Base-by-base conservation (phyloP, 2,888 invertebrate genomes). In the Plemyria rubiginata region DNA sequence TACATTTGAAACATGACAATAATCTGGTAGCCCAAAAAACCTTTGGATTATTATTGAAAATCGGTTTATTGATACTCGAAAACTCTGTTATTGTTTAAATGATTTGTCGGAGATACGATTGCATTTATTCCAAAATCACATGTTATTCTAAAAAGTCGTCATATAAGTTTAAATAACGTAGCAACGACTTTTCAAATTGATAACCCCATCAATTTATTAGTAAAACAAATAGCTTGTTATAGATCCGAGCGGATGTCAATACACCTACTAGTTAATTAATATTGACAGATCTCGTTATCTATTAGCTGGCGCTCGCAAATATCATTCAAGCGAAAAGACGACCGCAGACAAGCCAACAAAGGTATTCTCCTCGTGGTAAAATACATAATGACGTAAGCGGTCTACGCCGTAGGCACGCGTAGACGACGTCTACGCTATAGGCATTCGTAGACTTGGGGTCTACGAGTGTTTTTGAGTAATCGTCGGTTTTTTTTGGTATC, bases 271-370 rank as follows among this genome's bases (percentile, higher is more conserved):
- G 52, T 60, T 60, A 55, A 52, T 64, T 59, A 64, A 60, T 64
- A 64, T 64, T 60, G 59, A 52, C 55, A 36, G 41, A 55, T n/a
- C 59, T 64, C n/a, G 51, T 64, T 64, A 63, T 59, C 63, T 49
- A 56, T 59, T 59, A 51, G 59, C 22, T 16, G n/a, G 48, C 15
- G 48, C 22, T 22, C 22, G 22, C 63, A 60, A 55, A 63, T 32
- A 55, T 60, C 59, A 48, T 59, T 56, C 66, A 55, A 60, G 64
- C 62, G 65, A 66, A 65, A 67, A 66, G 65, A 64, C 65, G 67
- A 68, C 68, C 54, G 55, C 51, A 58, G 28, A 50, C 52, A 22
- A 29, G 15, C 43, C 36, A 28, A 43, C 48, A 41, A 46, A 46
- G 61, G 48, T 29, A 22, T 49, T 12, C n/a, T 8, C 6, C 38